A percentile compares a stretch with the other conserved stretches of the same genome.
phyloP scores from a whole-genome alignment of 2,888 invertebrate genomes.

The Trypoxylon attenuatum region DNA sequence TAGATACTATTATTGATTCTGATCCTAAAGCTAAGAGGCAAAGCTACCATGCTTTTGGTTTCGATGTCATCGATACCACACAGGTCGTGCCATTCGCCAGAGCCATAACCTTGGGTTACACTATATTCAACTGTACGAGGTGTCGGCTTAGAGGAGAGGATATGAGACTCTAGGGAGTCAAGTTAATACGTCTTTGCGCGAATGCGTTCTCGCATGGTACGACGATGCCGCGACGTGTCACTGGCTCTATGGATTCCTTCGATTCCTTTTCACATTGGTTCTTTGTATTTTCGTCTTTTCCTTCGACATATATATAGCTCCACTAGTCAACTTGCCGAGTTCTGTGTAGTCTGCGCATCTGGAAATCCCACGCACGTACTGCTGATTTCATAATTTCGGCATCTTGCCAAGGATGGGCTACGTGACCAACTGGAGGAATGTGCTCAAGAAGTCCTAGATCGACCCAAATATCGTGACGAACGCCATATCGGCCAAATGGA shows the following conservation, averaged over 20 bases:
- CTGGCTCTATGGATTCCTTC: slow-evolving; percentile 27
- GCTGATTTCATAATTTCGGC: slow-evolving; percentile 72
- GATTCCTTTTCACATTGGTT: slow-evolving; percentile 8
- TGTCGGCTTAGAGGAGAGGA: slow-evolving; percentile 57
- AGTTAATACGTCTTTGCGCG: slow-evolving; percentile 62
- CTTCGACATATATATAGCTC: not conserved
- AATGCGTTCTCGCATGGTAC: no score
- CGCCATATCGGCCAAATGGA: slow-evolving; percentile 47
- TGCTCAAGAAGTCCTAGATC: slow-evolving; percentile 62
- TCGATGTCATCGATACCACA: not conserved
- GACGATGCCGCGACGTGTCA: slow-evolving; percentile 41
- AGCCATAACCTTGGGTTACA: slow-evolving; percentile 44
- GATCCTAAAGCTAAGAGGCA: no score
- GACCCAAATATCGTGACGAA: slow-evolving; percentile 61
- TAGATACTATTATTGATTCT: no score
- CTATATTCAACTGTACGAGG: slow-evolving; percentile 44
- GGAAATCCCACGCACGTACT: slow-evolving; percentile 64
- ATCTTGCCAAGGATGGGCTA: slow-evolving; percentile 62
- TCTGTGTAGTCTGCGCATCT: not conserved
- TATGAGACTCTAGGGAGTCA: slow-evolving; percentile 62
- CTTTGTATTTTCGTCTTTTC: slow-evolving; percentile 14
- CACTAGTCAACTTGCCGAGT: not conserved
- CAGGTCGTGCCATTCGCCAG: slow-evolving; percentile 9
- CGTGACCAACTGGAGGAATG: slow-evolving; percentile 60
- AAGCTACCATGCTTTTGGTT: no score